Percentiles rank a stretch among this genome's conserved stretches.
Conservation (phyloP, 2,797 vertebrate genomes). For the Bucorvus abyssinicus region DNA sequence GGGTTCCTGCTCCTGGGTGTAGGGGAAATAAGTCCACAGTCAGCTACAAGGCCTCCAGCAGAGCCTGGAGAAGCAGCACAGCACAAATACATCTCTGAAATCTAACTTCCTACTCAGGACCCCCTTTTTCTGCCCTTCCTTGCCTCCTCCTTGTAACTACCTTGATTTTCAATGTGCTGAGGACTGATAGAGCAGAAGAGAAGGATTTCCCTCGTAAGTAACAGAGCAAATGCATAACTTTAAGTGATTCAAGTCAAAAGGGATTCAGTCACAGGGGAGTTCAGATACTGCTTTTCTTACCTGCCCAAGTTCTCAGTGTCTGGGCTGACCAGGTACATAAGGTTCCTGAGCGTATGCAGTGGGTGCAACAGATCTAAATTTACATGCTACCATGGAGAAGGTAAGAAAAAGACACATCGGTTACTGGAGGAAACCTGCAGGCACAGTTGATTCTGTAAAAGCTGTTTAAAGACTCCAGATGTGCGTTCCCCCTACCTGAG, state of each 20-base stretch:
- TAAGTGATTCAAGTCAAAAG: background rate
- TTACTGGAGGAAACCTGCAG: background rate
- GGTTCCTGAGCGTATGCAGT: conserved; percentile 95
- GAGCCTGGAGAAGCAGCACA: background rate
- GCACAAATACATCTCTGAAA: background rate
- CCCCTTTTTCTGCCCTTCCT: background rate
- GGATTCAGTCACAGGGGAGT: background rate
- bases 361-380: conserved; percentile 94
- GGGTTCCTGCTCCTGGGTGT: background rate
- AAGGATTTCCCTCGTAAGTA: background rate
- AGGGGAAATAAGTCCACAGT: background rate
- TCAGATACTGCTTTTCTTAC: conserved; percentile 74
- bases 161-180: background rate
- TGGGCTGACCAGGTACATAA: conserved; percentile 93
- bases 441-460: background rate
- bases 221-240: background rate
- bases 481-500: conserved; percentile 84
- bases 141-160: background rate
- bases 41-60: background rate
- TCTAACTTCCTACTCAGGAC: background rate
- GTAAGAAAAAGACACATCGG: conserved; percentile 16
- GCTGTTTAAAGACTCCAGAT: background rate
- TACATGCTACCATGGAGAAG: conserved; percentile 81
- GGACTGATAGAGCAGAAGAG: background rate
- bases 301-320: conserved; percentile 91